Evolutionary conservation across 2,888 invertebrate species (phyloP).

Genomic region (Rhagium mordax): DNA sequence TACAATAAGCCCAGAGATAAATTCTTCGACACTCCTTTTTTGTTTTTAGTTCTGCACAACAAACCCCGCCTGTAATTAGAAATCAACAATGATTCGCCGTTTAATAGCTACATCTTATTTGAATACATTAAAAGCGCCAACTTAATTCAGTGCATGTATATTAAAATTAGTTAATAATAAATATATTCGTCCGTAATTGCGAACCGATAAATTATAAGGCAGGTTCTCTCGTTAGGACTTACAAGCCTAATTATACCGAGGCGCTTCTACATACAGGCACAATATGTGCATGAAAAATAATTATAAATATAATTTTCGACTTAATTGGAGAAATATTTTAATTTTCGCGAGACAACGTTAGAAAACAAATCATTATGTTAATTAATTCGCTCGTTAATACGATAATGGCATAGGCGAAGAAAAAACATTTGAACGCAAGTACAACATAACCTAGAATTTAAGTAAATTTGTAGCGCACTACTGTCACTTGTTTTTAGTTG

Average conservation of each 20-base stretch:
- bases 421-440: too few species aligned
- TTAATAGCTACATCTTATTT: slow-evolving; percentile 21
- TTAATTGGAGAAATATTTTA: neutral
- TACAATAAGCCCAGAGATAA: too few species aligned
- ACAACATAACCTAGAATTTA: too few species aligned
- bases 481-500: neutral
- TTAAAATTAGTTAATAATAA: slow-evolving; percentile 31
- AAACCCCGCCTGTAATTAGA: neutral
- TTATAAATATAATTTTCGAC: slow-evolving; percentile 8
- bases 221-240: slow-evolving; percentile 2
- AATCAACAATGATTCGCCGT: neutral
- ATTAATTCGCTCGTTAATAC: slow-evolving; percentile 10
- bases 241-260: slow-evolving; percentile 8
- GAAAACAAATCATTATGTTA: slow-evolving; percentile 1
- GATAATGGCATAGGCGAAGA: too few species aligned
- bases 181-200: slow-evolving; percentile 23
- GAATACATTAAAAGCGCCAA: slow-evolving; percentile 1
- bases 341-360: neutral
- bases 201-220: slow-evolving; percentile 15
- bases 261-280: neutral
- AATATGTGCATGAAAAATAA: neutral
- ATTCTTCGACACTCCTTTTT: neutral
- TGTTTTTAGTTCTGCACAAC: neutral
- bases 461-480: too few species aligned
- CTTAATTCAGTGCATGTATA: slow-evolving; percentile 26